Conservation (phyloP, 2,797 vertebrate species). For the Brachyrhaphis roseni region DNA sequence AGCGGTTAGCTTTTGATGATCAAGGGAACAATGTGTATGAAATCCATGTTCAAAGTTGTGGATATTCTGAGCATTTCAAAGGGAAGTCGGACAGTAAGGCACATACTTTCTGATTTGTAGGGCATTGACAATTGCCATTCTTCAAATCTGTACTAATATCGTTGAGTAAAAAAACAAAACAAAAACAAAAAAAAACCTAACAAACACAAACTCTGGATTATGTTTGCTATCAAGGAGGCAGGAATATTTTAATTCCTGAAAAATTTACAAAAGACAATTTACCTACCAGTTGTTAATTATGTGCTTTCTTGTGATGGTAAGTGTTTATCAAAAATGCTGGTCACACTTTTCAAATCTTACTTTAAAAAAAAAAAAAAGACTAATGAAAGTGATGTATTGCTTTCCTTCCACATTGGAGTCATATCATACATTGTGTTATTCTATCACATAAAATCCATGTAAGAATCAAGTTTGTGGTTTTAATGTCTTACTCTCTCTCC, state of each 20-base stretch:
- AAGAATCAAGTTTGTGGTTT: not conserved
- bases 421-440: not conserved
- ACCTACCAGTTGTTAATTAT: too few species aligned
- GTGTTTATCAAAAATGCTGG: too few species aligned
- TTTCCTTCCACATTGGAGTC: not conserved
- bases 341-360: not conserved
- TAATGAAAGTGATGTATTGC: not conserved
- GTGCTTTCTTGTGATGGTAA: too few species aligned
- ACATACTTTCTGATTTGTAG: conserved; percentile 9
- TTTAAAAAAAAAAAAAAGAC: not conserved
- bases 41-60: conserved; percentile 11
- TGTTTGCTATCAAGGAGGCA: conserved; percentile 25
- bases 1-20: conserved; percentile 22
- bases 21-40: not conserved
- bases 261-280: not conserved
- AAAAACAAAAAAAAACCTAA: conserved; percentile 9
- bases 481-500: not conserved
- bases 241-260: conserved; percentile 36
- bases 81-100: conserved; percentile 26
- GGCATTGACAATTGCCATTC: conserved; percentile 24
- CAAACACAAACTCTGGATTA: conserved; percentile 24
- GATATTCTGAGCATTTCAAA: conserved; percentile 6
- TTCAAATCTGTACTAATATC: conserved; percentile 18
- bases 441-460: not conserved
- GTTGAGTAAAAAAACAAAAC: not conserved